Evolutionary conservation across 2,888 invertebrate genomes (phyloP), one percentile per base, ranked within the genome.

Genomic region (Ectemnius lituratus): DNA sequence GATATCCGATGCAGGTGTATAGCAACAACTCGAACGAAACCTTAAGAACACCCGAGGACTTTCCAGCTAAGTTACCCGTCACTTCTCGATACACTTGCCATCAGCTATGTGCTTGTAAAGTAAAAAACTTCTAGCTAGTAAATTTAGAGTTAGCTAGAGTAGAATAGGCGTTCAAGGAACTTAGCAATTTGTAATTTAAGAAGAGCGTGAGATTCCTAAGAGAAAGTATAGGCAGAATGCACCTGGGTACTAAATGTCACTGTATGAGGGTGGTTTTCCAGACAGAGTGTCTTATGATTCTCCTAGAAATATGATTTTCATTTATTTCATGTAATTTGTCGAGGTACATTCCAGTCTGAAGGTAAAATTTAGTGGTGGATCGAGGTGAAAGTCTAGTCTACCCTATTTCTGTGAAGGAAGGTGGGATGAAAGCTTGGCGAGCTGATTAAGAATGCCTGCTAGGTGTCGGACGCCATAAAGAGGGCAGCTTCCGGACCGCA

Each of bases 181-280:
- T 85, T 80, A 72, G 82, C 61, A 80, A 84, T 75, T 80, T 75
- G 74, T 79, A 85, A 85, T 84, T 83, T 81, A 79, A 75, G 69
- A 66, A 72, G 79, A 77, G 80, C 79, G 71, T 79, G 67, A 64
- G 49, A 72, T 58, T 59, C 52, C 56, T 70, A 62, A 62, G 69
- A 18, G 28, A n/a, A 27, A 23, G 57, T 58, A 23, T 23, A 23
- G 23, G 2, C 23, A 23, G 37, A 37, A 65, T 65, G 74, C 84
- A 84, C 81, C 84, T 84, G 84, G 84, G 84, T 80, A 76, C 77
- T 64, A 20, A 27, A 52, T 63, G 46, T 71, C 59, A 74, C 75
- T 74, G 23, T 23, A 23, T 23, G 23, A 2, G 23, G 23, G 2
- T 23, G 23, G 23, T 0, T 23, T 23, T 23, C 23, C 37, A 11